Evolutionary conservation across 2,797 vertebrate genomes (phyloP).

Genomic region (Chrysocyon brachyurus): DNA sequence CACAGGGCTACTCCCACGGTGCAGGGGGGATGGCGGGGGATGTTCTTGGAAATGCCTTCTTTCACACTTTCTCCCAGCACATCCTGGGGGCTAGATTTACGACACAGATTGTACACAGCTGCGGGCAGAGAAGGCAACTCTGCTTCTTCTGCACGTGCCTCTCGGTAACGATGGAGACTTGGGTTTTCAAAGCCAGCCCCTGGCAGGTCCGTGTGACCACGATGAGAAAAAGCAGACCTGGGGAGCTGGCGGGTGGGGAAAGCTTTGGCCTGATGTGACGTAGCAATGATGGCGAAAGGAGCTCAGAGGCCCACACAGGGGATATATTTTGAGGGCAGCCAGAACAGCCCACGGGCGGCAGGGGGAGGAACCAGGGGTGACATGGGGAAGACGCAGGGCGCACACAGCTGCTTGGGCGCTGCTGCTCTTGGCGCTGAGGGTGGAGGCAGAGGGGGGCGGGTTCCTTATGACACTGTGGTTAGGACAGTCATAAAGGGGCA

Average conservation of each 20-base stretch:
- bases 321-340: neutral
- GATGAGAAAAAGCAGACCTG: neutral
- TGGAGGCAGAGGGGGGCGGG: neutral
- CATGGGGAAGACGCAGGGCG: neutral
- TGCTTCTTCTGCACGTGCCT: neutral
- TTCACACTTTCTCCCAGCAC: neutral
- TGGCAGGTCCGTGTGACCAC: neutral
- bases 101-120: no score
- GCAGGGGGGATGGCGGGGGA: rapidly evolving
- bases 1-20: neutral
- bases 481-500: neutral
- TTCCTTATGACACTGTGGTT: neutral
- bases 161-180: neutral
- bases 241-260: no score
- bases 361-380: neutral
- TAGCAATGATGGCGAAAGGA: neutral
- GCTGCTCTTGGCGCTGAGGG: neutral
- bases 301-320: neutral
- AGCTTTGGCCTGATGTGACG: neutral
- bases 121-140: neutral
- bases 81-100: neutral
- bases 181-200: neutral
- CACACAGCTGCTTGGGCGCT: neutral
- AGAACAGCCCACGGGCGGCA: neutral
- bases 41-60: neutral